Base-by-base conservation (phyloP, 1,140 invertebrate species). In the Nautilus pompilius region DNA sequence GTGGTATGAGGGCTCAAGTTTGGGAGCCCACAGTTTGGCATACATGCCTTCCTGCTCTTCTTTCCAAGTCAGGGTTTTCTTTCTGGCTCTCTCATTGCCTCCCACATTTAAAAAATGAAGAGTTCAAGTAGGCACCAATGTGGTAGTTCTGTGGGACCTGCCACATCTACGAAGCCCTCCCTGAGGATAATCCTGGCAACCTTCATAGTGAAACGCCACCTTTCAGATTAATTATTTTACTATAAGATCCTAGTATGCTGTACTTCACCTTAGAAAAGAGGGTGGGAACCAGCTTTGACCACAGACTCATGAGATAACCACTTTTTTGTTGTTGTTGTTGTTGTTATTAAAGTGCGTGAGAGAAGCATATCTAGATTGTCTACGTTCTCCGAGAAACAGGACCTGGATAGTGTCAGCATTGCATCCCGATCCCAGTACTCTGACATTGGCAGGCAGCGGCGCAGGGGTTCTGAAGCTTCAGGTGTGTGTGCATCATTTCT, bases 341-440 rank as follows among this genome's bases (percentile, higher is more conserved):
- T 26, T 22, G 17, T 55, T 45, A 24, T 63, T 57, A 24, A 33
- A 70, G 70, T 68, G 2, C 70, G 69, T 58, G 71, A 71, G 30
- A 69, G 73, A 68, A 72, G 60, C 26, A 60, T 65, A 2, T 71
- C 70, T 10, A 33, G 56, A 24, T 48, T 54, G 24, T 73, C 71
- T 20, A 15, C 29, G 20, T 28, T 53, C 24, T 53, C 49, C 5
- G 49, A 53, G 4, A 22, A 28, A 5, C 49, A 53, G 24, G 49
- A 53, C 22, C 29, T 53, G 49, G 49, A 53, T 24, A 53, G 49
- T 53, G 49, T 53, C 8, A 53, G 49, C 29, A 28, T 53, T 4
- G 49, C 22, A 53, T 53, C 49, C 1, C 26, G 26, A 28, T 28
- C 26, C 24, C 49, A 53, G 0, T 28, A 53, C 5, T 53, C 49